Conservation (phyloP, 2,797 vertebrate genomes). For the Odontamblyopus rebecca region DNA sequence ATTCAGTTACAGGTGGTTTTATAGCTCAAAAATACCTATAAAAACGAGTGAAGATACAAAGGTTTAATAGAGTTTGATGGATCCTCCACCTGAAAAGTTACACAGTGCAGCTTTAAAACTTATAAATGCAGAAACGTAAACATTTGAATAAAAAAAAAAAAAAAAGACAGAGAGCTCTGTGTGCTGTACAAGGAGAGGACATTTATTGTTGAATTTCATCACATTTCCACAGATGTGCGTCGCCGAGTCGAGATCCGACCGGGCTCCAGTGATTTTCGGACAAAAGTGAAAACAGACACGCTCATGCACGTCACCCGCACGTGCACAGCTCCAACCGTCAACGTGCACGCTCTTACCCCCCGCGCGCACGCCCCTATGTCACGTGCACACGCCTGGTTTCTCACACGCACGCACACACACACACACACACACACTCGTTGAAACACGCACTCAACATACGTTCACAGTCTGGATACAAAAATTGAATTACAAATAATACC, state of each 20-base stretch:
- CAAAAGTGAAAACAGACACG: conserved; percentile 60
- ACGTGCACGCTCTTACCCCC: conserved; percentile 35
- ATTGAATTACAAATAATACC: conserved; percentile 75
- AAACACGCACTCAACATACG: conserved; percentile 38
- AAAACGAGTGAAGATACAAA: no score
- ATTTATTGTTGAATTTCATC: conserved; percentile 71
- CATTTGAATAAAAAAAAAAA: background rate
- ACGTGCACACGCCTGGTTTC: conserved; percentile 34
- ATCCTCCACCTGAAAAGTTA: no score
- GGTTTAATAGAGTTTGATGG: no score
- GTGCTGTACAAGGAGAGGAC: conserved; percentile 70
- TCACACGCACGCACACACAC: conserved; percentile 29
- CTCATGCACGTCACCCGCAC: conserved; percentile 56
- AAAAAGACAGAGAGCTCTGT: conserved; percentile 9
- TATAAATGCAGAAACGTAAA: no score
- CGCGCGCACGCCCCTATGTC: conserved; percentile 12
- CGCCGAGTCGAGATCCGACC: conserved; percentile 48
- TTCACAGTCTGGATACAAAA: conserved; percentile 76
- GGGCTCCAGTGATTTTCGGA: conserved; percentile 68
- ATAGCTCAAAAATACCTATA: no score
- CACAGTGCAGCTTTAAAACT: no score
- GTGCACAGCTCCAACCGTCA: conserved; percentile 13
- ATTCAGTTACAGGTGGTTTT: no score
- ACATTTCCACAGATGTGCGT: conserved; percentile 63
- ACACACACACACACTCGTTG: conserved; percentile 16